Base-by-base conservation (phyloP, 2,797 vertebrate genomes). In the Oreortyx pictus region DNA sequence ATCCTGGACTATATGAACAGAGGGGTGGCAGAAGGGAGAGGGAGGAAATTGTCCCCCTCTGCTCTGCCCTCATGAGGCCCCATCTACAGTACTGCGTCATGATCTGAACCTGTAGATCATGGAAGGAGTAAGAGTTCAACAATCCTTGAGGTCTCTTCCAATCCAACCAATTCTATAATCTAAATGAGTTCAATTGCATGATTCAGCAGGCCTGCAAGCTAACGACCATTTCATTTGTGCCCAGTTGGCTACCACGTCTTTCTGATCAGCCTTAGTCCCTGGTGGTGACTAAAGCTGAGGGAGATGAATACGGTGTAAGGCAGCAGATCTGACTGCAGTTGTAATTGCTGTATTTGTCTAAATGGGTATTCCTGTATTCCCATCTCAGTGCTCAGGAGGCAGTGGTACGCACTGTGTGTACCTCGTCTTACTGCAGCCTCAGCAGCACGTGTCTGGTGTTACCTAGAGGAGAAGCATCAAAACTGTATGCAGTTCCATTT, bases 161-260 rank as follows among this genome's bases (percentile, higher is more conserved):
- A 29, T 29, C 16, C 27, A 29, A 52, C 27, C 27, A 17, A 52
- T 52, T 52, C 43, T 43, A 43, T 43, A 7, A 1, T 65, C 35
- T 49, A 5, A n/a, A 8, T 49, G 29, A 57, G 12, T 19, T 64
- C 16, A 1, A 2, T 22, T 57, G 25, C 39, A 25, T 27, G 25
- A 24, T 17, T 9, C 31, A 64, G 31, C 27, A 27, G 41, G 12
- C 39, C 50, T 54, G 76, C 6, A 0, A 5, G 11, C 7, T 24
- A 80, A 9, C 10, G 6, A 3, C 23, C 14, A 61, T 73, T 39
- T 35, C 16, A 0, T 37, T 9, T 7, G 0, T 9, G 6, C 41
- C 20, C 27, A 14, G 0, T 59, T 0, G 0, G 12, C 41, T 19
- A 29, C 27, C 4, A 0, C 27, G 23, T 31, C 27, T 79, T 57